Evolutionary conservation across 2,797 vertebrate species (phyloP), one percentile per base, ranked within the genome.

Genomic region (Halcyon badia): DNA sequence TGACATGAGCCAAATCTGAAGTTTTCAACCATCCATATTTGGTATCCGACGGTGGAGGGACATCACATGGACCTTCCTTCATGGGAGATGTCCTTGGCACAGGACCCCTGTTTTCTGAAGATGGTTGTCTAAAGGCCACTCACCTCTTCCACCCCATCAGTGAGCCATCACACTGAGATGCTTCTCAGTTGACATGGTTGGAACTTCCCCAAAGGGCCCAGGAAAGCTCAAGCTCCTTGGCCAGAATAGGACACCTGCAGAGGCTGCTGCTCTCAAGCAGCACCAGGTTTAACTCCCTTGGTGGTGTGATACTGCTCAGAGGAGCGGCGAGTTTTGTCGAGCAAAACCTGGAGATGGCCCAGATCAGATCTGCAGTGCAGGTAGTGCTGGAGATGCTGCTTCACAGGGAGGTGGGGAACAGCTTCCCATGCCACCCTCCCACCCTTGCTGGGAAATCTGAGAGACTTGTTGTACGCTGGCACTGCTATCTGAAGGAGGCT

Each of bases 391-490:
- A 84, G 42, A 7, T 41, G 42, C 48, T 71, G 46, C 30, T 46
- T 33, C 48, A 13, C 0, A 2, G 31, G 33, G 33, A 78, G 5
- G 26, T 31, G 65, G 37, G 46, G 31, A 73, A 5, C 65, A 69
- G 41, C 11, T 19, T 48, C 68, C 58, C 16, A 9, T 4, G 6
- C 8, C 19, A 13, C 14, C 22, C 6, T 42, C 39, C 33, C 24
- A 9, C 4, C 4, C 30, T 41, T 5, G 14, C 57, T 76, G 44
- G 58, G 66, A 60, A 21, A 82, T 19, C 22, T 20, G 19, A 46
- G 33, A 62, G 25, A 37, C 14, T 10, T 49, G 35, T 54, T 56
- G 57, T 37, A 61, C 2, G 2, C 18, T 0, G 1, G 30, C 0
- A 0, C 21, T 75, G 73, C n/a, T 81, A 6, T 33, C 41, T 26